A percentile compares a stretch with the other conserved stretches of the same genome.
Conservation (phyloP, 1,140 invertebrate species). For the Neomicropteryx cornuta region DNA sequence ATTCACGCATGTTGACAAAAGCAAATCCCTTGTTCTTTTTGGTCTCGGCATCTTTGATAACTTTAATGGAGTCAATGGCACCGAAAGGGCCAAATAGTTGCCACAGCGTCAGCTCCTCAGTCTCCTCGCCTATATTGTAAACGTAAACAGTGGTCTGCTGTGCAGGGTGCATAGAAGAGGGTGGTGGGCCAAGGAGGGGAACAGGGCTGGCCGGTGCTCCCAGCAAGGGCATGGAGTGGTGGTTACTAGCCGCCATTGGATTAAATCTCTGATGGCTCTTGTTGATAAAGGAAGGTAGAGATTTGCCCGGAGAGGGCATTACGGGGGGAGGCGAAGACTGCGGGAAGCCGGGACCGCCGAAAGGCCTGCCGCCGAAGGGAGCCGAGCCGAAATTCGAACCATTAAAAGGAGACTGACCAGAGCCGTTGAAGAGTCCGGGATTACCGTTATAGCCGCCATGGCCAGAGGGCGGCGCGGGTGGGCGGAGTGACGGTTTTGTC, state of each 20-base stretch:
- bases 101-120: slow-evolving; percentile 97
- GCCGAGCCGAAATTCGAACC: slow-evolving; percentile 24
- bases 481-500: slow-evolving; percentile 16
- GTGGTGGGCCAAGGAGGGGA: slow-evolving; percentile 21
- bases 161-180: slow-evolving; percentile 19
- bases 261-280: slow-evolving; percentile 39
- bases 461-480: slow-evolving; percentile 20
- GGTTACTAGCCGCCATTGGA: slow-evolving; percentile 34
- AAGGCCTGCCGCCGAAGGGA: slow-evolving; percentile 26
- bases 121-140: slow-evolving; percentile 96
- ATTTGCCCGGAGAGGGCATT: slow-evolving; percentile 35
- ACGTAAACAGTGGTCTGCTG: slow-evolving; percentile 52
- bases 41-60: slow-evolving; percentile 93
- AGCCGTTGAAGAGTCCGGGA: slow-evolving; percentile 26
- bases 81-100: slow-evolving; percentile 98
- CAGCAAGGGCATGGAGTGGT: slow-evolving; percentile 26
- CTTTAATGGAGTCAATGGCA: slow-evolving; percentile 96
- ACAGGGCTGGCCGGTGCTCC: slow-evolving; percentile 32
- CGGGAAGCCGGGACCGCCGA: slow-evolving; percentile 25
- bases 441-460: slow-evolving; percentile 26
- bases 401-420: slow-evolving; percentile 24
- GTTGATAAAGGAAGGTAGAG: slow-evolving; percentile 37
- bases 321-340: slow-evolving; percentile 33
- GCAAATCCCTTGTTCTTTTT: slow-evolving; percentile 99
- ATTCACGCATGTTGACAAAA: slow-evolving; percentile 99